A percentile compares a stretch with the other conserved stretches of the same genome.
Conservation (phyloP, 2,888 invertebrate genomes). For the Pollenia amentaria region DNA sequence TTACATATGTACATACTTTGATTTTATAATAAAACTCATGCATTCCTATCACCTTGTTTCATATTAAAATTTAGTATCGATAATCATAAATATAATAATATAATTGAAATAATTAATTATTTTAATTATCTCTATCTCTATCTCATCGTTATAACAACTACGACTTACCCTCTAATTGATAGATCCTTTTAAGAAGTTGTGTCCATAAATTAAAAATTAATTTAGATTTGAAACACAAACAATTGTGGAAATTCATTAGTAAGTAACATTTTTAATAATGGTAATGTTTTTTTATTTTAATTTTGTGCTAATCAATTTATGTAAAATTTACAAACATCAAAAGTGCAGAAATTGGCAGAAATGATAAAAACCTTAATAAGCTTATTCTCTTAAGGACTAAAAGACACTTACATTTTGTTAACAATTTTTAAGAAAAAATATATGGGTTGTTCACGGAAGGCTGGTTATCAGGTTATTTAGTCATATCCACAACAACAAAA, state of each 20-base stretch:
- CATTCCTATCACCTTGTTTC: conserved; percentile 1
- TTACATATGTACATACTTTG: too few species aligned
- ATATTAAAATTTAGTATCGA: conserved; percentile 32
- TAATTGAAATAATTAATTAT: conserved; percentile 63
- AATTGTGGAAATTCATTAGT: conserved; percentile 20
- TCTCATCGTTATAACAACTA: conserved; percentile 4
- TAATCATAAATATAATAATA: conserved; percentile 58
- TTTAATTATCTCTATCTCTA: conserved; percentile 56
- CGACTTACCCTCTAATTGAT: conserved; percentile 22
- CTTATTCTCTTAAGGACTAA: too few species aligned
- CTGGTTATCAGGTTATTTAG: too few species aligned
- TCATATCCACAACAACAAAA: too few species aligned
- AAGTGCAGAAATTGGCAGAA: not conserved
- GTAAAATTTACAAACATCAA: not conserved
- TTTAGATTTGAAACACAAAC: too few species aligned
- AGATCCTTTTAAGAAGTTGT: not conserved
- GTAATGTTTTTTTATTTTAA: not conserved
- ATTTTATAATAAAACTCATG: not conserved
- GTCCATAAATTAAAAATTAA: not conserved
- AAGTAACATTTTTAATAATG: not conserved
- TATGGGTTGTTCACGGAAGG: too few species aligned
- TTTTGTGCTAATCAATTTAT: not conserved
- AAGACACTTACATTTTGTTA: too few species aligned
- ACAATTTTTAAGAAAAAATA: too few species aligned
- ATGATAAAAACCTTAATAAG: too few species aligned